Evolutionary conservation across 2,888 invertebrate species (phyloP).

Genomic region (Cyclophora punctaria): DNA sequence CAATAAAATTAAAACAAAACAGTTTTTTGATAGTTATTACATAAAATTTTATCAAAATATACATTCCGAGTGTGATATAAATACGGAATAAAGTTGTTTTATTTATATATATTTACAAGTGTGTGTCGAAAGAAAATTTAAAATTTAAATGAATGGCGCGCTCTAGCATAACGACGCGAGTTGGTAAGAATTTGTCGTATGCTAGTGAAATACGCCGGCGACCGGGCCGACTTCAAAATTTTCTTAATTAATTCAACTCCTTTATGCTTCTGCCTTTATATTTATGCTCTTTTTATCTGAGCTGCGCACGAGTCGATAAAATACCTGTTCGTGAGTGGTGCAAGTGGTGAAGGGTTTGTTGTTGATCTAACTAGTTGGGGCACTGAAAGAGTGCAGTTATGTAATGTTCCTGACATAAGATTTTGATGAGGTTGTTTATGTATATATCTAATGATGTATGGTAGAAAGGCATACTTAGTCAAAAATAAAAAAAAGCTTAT

Average conservation of each 20-base stretch:
- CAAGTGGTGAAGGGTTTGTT: conserved; percentile 13
- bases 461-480: too few relatives aligned
- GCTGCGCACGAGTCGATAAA: conserved; percentile 64
- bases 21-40: too few relatives aligned
- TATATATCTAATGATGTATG: too few relatives aligned
- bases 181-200: conserved; percentile 56
- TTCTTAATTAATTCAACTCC: conserved; percentile 69
- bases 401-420: too few relatives aligned
- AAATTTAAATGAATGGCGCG: conserved; percentile 18
- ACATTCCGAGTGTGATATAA: not conserved
- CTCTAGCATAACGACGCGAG: conserved; percentile 29
- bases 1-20: too few relatives aligned
- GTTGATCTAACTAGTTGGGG: too few relatives aligned
- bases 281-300: conserved; percentile 61
- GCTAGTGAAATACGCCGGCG: conserved; percentile 46
- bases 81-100: conserved; percentile 15
- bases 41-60: not conserved
- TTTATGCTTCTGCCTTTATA: conserved; percentile 58
- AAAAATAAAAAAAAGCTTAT: too few relatives aligned
- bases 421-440: too few relatives aligned
- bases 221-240: conserved; percentile 45
- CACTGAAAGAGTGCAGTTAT: too few relatives aligned
- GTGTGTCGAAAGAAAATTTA: conserved; percentile 15
- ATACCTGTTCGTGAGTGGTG: conserved; percentile 35
- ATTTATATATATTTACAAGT: conserved; percentile 12